Evolutionary conservation across 2,888 invertebrate genomes (phyloP).

Genomic region (Apotomis betuletana): DNA sequence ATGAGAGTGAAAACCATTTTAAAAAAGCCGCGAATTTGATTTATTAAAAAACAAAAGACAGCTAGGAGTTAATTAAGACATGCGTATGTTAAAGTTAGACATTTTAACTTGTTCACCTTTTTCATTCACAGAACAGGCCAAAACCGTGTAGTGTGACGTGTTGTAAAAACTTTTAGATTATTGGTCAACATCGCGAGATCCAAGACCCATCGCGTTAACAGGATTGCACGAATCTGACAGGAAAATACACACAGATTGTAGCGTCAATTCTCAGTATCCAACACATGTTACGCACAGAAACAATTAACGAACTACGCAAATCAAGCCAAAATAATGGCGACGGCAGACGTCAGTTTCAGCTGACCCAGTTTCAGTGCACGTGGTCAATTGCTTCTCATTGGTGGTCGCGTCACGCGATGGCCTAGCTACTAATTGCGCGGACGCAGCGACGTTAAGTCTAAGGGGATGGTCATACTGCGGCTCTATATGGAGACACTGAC

Average conservation of each 20-base stretch:
- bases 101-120: too few species aligned
- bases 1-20: too few species aligned
- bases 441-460: conserved; percentile 17
- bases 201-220: too few species aligned
- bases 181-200: too few species aligned
- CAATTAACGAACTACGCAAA: conserved; percentile 7
- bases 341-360: conserved; percentile 51
- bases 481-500: not conserved
- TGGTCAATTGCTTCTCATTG: conserved; percentile 71
- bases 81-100: too few species aligned
- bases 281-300: not conserved
- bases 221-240: not conserved
- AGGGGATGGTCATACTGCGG: conserved; percentile 17
- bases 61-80: too few species aligned
- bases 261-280: conserved; percentile 1
- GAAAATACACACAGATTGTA: not conserved
- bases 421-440: conserved; percentile 39
- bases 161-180: too few species aligned
- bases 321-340: not conserved
- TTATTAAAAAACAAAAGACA: too few species aligned
- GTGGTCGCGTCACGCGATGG: conserved; percentile 58
- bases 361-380: conserved; percentile 67
- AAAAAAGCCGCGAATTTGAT: too few species aligned
- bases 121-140: too few species aligned
- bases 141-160: too few species aligned